Evolutionary conservation across 2,797 vertebrate genomes (phyloP), one percentile per base, ranked within the genome.

Genomic region (Acipenser oxyrinchus): DNA sequence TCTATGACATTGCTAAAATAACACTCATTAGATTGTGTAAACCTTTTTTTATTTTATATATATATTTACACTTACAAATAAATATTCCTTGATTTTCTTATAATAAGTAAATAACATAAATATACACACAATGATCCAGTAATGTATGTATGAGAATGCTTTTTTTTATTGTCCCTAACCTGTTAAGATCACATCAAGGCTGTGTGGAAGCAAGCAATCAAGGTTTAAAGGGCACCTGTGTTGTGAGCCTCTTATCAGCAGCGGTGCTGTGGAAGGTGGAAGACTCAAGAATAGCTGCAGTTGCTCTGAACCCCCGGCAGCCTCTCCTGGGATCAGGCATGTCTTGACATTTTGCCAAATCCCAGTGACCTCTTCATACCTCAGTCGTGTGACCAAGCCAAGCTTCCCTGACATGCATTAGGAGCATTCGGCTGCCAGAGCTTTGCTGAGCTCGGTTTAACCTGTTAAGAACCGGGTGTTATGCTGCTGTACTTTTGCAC

Each of bases 161-260:
- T 77, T 80, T 78, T 58, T 52, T 66, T n/a, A 11, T n/a, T n/a
- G 55, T 7, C 12, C 12, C 55, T n/a, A 58, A n/a, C 55, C 10
- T n/a, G 11, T 6, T 58, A 6, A 58, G 55, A 58, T 58, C 8
- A 13, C 9, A 58, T 58, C 55, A 58, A 1, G 10, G 3, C 8
- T 13, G 53, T 72, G 65, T 63, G 66, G 69, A 88, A 86, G 72
- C 85, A 76, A 58, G 10, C 6, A 58, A 4, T 6, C 12, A n/a
- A 6, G 87, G 84, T 88, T 87, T 85, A 79, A 78, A 75, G 86
- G 85, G 82, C 82, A 74, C 82, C 82, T 78, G 78, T 82, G 76
- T 12, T 69, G 65, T 63, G 62, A 49, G 52, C 48, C 50, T 67
- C 49, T 49, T 64, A 49, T 70, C 65, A 71, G 79, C 84, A 87